These are phyloP conservation scores for Danio choprae DNA, from an alignment of 2,797 vertebrate genomes.

Conservation along the genomic window DNA sequence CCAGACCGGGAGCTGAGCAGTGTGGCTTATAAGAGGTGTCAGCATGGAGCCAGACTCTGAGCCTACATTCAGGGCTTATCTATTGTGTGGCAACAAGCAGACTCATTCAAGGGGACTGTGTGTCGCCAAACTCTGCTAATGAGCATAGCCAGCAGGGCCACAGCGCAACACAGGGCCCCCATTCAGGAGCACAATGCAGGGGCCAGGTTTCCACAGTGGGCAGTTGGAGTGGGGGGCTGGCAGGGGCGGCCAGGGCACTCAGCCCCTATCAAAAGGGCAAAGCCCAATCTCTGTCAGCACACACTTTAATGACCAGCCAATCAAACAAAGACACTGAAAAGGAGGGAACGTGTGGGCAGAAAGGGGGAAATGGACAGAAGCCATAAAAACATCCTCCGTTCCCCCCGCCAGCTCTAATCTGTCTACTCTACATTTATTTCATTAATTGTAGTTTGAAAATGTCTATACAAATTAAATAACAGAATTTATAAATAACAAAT, in stretches of 20 bases:
- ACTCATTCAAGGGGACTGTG: conserved; percentile 74
- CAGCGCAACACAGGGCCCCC: conserved; percentile 57
- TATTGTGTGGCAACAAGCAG: conserved; percentile 78
- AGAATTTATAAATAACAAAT: too few species aligned
- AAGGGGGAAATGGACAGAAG: conserved; percentile 42
- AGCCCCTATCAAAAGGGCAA: conserved; percentile 54
- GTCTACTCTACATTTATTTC: too few species aligned
- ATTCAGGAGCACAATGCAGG: conserved; percentile 70
- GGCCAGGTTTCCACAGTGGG: conserved; percentile 54
- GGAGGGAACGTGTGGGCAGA: conserved; percentile 18
- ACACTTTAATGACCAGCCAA: conserved; percentile 57
- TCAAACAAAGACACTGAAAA: conserved; percentile 45
- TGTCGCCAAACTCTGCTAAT: conserved; percentile 81
- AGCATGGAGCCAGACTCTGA: conserved; percentile 64
- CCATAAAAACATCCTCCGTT: conserved; percentile 59
- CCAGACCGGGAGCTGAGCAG: conserved; percentile 31
- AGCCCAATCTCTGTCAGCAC: conserved; percentile 54
- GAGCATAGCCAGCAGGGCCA: conserved; percentile 72
- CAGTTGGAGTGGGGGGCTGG: conserved; percentile 58
- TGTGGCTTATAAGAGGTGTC: conserved; percentile 59
- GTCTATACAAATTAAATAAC: too few species aligned
- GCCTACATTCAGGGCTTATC: conserved; percentile 62
- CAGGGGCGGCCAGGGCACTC: conserved; percentile 51
- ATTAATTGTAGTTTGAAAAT: too few species aligned
- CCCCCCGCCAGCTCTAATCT: conserved; percentile 16